These are phyloP conservation scores for Polyploca ridens DNA, from an alignment of 2,888 invertebrate species.

Conservation along the genomic window DNA sequence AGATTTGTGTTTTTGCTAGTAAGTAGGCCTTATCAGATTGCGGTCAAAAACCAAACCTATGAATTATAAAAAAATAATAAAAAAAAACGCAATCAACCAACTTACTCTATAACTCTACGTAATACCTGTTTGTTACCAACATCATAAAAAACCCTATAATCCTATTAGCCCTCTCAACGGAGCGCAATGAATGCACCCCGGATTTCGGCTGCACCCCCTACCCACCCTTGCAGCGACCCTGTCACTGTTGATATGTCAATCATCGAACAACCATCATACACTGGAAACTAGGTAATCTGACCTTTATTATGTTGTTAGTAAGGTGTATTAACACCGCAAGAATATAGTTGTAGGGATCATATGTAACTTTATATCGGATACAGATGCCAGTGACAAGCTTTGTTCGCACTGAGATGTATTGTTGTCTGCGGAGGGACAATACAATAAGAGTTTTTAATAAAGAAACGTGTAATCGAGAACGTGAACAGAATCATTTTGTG, in stretches of 20 bases:
- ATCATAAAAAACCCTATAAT: constrained; percentile 34
- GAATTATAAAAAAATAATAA: no score
- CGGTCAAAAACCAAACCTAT: no score
- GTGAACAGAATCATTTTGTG: not conserved
- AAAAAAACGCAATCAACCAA: no score
- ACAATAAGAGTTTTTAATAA: constrained; percentile 17
- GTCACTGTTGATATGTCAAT: constrained; percentile 48
- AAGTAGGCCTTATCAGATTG: no score
- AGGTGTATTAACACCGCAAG: constrained; percentile 15
- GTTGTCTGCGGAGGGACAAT: constrained; percentile 18
- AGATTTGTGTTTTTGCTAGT: no score
- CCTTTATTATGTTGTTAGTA: constrained; percentile 18
- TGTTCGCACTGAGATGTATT: constrained; percentile 29
- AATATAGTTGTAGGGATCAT: constrained; percentile 9
- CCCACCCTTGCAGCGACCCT: constrained; percentile 33
- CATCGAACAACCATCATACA: constrained; percentile 27
- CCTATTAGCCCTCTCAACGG: constrained; percentile 35
- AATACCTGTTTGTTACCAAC: constrained; percentile 26
- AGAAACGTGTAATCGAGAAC: constrained; percentile 10
- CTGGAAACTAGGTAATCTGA: constrained; percentile 17
- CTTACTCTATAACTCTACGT: constrained; percentile 4
- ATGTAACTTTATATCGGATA: constrained; percentile 48
- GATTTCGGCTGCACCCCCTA: constrained; percentile 22
- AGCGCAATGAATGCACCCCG: constrained; percentile 38
- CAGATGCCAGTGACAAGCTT: constrained; percentile 44